Evolutionary conservation across 2,888 invertebrate genomes (phyloP), one percentile per base, ranked within the genome.

Genomic region (Coenonympha glycerion): DNA sequence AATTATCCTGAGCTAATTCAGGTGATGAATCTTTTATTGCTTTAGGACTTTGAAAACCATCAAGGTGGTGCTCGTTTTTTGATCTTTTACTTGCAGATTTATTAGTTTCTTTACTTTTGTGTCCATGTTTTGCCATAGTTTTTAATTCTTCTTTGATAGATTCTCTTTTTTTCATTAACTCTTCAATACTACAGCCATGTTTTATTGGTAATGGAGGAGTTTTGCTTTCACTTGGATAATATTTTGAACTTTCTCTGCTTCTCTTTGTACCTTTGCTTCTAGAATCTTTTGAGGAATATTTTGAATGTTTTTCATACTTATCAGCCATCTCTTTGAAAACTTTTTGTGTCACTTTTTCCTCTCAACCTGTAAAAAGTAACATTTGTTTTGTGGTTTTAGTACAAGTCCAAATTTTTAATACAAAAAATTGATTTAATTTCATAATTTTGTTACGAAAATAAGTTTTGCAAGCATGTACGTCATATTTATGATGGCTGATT

Each of bases 1-100:
- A 79, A 54, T 91, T 91, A 51, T 91, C 91, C 58, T 90, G 90
- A 60, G 88, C 89, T 47, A 88, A 82, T 60, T 90, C 91, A 56
- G 79, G 78, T 44, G 80, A 77, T 41, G 58, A 53, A 46, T 72
- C 67, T 52, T 62, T 61, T 13, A 3, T 15, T 15, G 8, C 33
- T 57, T 36, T 47, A 54, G 53, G 34, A 52, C 41, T 62, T 8
- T 47, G 16, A 40, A 13, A 59, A 33, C 62, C 57, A 56, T 46
- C 53, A 55, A 26, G 41, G 53, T 58, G 57, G 64, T 57, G 62
- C 36, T 28, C 52, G 24, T 61, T 58, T 58, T 64, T 56, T 52
- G 61, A 59, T 55, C 63, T 71, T 54, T 61, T 66, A 49, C 52
- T 58, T 56, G 66, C n/a, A n/a, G n/a, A 46, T 49, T 60, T 53